These are phyloP conservation scores for Hybognathus amarus DNA, from an alignment of 2,797 vertebrate species.

Conservation along the genomic window DNA sequence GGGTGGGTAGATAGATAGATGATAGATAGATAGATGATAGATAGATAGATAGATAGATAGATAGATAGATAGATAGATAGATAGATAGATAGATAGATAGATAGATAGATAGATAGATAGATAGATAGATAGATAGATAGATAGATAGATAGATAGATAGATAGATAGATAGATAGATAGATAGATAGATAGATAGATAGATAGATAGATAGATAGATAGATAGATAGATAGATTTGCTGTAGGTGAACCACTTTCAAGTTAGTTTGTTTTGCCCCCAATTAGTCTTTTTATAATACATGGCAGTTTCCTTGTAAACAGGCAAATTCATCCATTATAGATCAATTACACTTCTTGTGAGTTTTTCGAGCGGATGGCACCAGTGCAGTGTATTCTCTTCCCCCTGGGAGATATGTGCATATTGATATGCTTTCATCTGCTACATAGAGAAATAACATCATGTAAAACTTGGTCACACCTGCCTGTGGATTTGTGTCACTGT, in stretches of 20 bases:
- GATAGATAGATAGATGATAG: background rate
- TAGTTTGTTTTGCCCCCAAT: slow-evolving; percentile 29
- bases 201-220: background rate
- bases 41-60: background rate
- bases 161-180: background rate
- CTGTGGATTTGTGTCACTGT: background rate
- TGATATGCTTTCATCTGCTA: background rate
- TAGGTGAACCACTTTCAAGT: slow-evolving; percentile 21
- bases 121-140: background rate
- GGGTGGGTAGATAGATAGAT: background rate
- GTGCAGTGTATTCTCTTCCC: slow-evolving; percentile 28
- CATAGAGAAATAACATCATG: background rate
- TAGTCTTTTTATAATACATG: slow-evolving; percentile 28
- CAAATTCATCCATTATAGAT: slow-evolving; percentile 51
- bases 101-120: background rate
- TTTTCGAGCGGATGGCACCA: slow-evolving; percentile 37
- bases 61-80: too few species aligned
- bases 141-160: background rate
- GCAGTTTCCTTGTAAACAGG: slow-evolving; percentile 48
- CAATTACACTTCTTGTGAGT: slow-evolving; percentile 24
- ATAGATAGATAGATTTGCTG: background rate
- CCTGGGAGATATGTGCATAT: slow-evolving; percentile 4
- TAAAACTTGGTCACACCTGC: slow-evolving; percentile 17
- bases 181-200: background rate
- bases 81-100: too few species aligned